Percentiles rank a stretch among this genome's conserved stretches.
These are phyloP conservation scores for Caenorhabditis auriculariae DNA, from an alignment of 2,888 invertebrate genomes.

Conservation along the genomic window DNA sequence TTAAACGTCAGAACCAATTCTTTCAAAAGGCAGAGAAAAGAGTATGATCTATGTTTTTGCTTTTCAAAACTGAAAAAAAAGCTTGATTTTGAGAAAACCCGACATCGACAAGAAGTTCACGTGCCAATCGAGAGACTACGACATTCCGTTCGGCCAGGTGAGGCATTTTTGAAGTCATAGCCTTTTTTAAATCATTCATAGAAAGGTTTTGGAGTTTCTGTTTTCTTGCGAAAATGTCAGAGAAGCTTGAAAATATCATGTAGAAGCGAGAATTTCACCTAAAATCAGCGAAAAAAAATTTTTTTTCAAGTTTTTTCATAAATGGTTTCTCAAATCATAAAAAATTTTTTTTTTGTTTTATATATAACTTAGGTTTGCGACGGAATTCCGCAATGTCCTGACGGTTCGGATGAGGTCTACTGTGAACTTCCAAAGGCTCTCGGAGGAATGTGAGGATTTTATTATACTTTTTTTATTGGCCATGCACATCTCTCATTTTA, in stretches of 20 bases:
- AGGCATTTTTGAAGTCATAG: conserved; percentile 1
- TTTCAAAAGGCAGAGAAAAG: not conserved
- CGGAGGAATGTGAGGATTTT: conserved; percentile 5
- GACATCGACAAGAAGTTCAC: conserved; percentile 36
- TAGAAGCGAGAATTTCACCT: too few relatives aligned
- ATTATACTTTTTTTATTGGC: not conserved
- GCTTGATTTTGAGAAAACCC: conserved; percentile 35
- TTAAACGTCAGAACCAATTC: not conserved
- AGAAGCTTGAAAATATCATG: too few relatives aligned
- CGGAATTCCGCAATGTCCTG: conserved; percentile 54
- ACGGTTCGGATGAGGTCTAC: conserved; percentile 59
- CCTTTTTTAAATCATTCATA: not conserved
- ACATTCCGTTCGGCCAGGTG: conserved; percentile 42
- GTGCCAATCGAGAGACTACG: conserved; percentile 48
- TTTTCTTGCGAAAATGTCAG: too few relatives aligned
- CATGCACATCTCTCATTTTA: not conserved
- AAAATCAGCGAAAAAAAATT: too few relatives aligned
- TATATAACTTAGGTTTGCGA: conserved; percentile 49
- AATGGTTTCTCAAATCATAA: too few relatives aligned
- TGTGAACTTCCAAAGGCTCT: conserved; percentile 34
- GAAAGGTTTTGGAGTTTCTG: too few relatives aligned
- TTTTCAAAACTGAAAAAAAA: too few relatives aligned
- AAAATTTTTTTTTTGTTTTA: not conserved
- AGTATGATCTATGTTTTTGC: too few relatives aligned
- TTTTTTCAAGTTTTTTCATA: too few relatives aligned